A percentile compares a stretch with the other conserved stretches of the same genome.
Evolutionary conservation across 2,888 invertebrate genomes (phyloP).

Genomic region (Caenorhabditis angaria): DNA sequence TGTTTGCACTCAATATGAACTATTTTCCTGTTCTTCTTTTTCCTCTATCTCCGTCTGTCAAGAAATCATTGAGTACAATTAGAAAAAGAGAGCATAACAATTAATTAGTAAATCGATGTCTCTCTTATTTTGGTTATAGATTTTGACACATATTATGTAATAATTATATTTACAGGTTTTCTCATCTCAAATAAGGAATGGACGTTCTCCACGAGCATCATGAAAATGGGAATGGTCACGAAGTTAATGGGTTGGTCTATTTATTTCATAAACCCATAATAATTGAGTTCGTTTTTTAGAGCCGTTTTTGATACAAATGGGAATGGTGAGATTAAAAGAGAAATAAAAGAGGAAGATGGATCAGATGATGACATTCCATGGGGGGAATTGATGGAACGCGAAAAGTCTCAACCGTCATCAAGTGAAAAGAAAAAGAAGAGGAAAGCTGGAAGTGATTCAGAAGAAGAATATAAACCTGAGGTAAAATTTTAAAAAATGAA

Average conservation of each 20-base stretch:
- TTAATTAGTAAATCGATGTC: no score
- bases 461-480: conserved; percentile 11
- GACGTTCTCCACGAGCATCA: neutral
- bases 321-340: conserved; percentile 32
- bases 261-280: neutral
- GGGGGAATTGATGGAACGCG: conserved; percentile 38
- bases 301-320: conserved; percentile 24
- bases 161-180: neutral
- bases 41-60: neutral
- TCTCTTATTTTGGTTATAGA: no score
- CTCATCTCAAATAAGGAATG: neutral
- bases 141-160: no score
- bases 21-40: neutral
- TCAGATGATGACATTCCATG: conserved; percentile 55
- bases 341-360: conserved; percentile 27
- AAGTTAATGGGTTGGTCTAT: neutral
- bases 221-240: neutral
- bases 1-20: neutral
- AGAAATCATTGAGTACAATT: neutral
- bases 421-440: conserved; percentile 28
- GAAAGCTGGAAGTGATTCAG: conserved; percentile 27
- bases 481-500: neutral
- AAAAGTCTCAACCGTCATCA: conserved; percentile 21
- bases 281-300: neutral
- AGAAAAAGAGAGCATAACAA: no score